phyloP scores from a whole-genome alignment of 2,113 vertebrate genomes.

The Mirza zaza region DNA sequence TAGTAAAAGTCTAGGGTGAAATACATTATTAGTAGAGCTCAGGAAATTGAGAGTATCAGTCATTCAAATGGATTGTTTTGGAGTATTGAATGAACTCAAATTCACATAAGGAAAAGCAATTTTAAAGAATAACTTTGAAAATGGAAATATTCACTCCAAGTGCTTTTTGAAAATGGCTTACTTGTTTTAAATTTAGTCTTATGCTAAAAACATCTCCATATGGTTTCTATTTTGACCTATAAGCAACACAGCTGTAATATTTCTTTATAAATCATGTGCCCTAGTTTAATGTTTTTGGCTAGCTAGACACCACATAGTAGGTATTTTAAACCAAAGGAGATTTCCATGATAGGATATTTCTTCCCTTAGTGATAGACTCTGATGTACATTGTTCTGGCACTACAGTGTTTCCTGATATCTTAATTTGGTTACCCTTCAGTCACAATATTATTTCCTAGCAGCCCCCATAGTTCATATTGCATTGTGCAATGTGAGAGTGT shows the following conservation, averaged over 20 bases:
- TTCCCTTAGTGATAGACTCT: neutral
- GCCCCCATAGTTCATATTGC: neutral
- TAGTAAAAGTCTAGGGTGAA: neutral
- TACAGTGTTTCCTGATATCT: neutral
- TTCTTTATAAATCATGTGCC: neutral
- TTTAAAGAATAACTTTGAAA: constrained; percentile 11
- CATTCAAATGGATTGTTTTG: constrained; percentile 13
- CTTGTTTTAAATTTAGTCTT: constrained; percentile 58
- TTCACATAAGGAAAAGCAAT: constrained; percentile 18
- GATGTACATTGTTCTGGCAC: neutral
- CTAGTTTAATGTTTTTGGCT: neutral
- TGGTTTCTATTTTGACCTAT: constrained; percentile 63
- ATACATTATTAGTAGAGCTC: neutral
- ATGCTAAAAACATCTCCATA: constrained; percentile 41
- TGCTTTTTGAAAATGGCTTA: constrained; percentile 43
- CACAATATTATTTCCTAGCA: neutral
- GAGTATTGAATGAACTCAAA: constrained; percentile 11
- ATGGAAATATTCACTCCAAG: neutral
- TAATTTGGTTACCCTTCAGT: neutral
- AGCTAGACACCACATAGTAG: neutral
- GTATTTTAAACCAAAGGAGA: constrained; percentile 13
- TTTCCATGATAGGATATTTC: neutral
- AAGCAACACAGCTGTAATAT: constrained; percentile 34
- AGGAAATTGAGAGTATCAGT: neutral
- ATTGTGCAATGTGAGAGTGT: neutral